Percentiles rank a stretch among this genome's conserved stretches.
Conservation (phyloP, 2,113 vertebrate species). For the Alligator sinensis region DNA sequence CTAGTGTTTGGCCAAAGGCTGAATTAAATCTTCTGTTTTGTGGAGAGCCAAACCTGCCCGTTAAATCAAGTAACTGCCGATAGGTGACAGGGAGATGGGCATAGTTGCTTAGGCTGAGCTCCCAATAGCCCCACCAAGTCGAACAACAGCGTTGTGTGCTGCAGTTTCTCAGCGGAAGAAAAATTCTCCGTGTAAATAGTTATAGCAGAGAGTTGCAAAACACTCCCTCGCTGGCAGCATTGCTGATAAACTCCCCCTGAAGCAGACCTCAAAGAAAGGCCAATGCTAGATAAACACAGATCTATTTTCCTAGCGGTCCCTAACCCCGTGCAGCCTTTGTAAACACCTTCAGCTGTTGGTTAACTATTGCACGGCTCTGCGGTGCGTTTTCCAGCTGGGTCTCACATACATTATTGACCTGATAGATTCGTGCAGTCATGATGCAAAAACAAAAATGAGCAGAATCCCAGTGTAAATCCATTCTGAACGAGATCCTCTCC, state of each 20-base stretch:
- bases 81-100: background rate
- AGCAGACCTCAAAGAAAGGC: background rate
- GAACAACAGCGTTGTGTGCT: accelerated
- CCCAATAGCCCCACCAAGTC: background rate
- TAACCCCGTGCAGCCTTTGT: background rate
- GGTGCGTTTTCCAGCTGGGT: background rate
- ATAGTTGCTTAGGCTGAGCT: background rate
- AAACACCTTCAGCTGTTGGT: background rate
- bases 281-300: background rate
- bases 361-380: constrained; percentile 1
- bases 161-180: background rate
- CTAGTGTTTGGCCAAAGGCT: background rate
- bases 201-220: background rate
- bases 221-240: background rate
- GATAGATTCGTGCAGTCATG: background rate
- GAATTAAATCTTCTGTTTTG: background rate
- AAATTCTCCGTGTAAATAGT: background rate
- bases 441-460: background rate
- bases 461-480: accelerated
- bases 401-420: background rate
- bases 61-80: background rate
- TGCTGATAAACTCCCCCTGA: background rate
- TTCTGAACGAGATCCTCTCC: background rate
- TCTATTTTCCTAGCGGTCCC: background rate
- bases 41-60: accelerated